A percentile compares a stretch with the other conserved stretches of the same genome.
phyloP scores from a whole-genome alignment of 2,113 vertebrate species.

The Neogobius melanostomus region DNA sequence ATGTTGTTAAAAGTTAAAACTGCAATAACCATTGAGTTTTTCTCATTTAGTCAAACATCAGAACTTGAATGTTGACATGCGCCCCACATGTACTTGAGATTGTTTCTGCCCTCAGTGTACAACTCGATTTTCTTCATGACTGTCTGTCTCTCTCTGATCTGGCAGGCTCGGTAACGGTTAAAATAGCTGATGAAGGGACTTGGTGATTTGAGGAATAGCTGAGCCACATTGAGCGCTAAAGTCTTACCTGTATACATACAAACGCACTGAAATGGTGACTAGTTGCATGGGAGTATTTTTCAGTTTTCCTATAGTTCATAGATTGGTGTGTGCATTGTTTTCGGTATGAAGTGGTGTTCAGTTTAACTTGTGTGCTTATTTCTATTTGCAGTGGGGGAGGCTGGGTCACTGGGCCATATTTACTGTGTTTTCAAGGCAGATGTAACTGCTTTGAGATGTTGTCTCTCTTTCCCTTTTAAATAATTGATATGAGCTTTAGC shows the following conservation, averaged over 20 bases:
- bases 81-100: conserved; percentile 56
- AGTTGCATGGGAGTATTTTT: conserved; percentile 94
- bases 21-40: conserved; percentile 35
- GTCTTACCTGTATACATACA: conserved; percentile 95
- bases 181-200: conserved; percentile 88
- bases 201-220: conserved; percentile 97
- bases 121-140: conserved; percentile 87
- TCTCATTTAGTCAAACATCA: conserved; percentile 47
- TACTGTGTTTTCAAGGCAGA: conserved; percentile 71
- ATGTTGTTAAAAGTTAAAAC: conserved; percentile 35
- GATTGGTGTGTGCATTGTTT: conserved; percentile 83
- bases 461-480: conserved; percentile 75
- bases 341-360: conserved; percentile 97
- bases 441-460: conserved; percentile 87
- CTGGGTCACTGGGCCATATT: conserved; percentile 77
- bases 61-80: conserved; percentile 59
- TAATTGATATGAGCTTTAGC: conserved; percentile 85
- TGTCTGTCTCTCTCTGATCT: conserved; percentile 98
- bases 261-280: conserved; percentile 98
- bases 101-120: conserved; percentile 36
- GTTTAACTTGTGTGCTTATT: conserved; percentile 98
- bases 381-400: conserved; percentile 86
- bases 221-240: conserved; percentile 89
- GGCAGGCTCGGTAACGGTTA: conserved; percentile 98
- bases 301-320: conserved; percentile 73